Conservation (phyloP, 2,113 vertebrate genomes). For the Sciurus niger region DNA sequence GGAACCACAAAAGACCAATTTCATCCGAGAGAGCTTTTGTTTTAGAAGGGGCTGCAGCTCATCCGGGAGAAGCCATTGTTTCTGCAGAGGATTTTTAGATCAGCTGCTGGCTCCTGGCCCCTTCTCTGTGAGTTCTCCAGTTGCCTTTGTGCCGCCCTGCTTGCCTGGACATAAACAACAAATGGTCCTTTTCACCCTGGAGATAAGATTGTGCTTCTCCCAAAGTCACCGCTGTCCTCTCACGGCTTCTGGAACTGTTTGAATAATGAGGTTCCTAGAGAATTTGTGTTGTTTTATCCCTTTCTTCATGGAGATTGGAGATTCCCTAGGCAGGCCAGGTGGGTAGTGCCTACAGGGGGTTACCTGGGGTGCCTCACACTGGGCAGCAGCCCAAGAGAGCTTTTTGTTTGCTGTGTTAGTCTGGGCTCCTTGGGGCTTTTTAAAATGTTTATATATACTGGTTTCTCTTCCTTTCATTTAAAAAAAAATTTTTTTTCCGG, state of each 20-base stretch:
- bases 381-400: slow-evolving; percentile 80
- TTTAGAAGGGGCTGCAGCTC: slow-evolving; percentile 69
- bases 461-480: slow-evolving; percentile 72
- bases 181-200: slow-evolving; percentile 92
- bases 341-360: slow-evolving; percentile 69
- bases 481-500: slow-evolving; percentile 73
- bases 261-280: slow-evolving; percentile 90
- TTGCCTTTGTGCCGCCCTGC: slow-evolving; percentile 77
- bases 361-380: slow-evolving; percentile 76
- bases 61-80: slow-evolving; percentile 77
- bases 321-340: slow-evolving; percentile 86
- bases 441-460: slow-evolving; percentile 33
- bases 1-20: slow-evolving; percentile 83
- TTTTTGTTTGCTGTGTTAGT: slow-evolving; percentile 69
- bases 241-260: slow-evolving; percentile 86
- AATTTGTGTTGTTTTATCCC: slow-evolving; percentile 87
- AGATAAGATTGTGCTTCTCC: slow-evolving; percentile 92
- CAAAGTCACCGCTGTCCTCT: slow-evolving; percentile 89
- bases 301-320: slow-evolving; percentile 84
- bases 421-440: neutral
- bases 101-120: slow-evolving; percentile 52
- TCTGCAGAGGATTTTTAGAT: slow-evolving; percentile 58
- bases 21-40: slow-evolving; percentile 74
- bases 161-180: slow-evolving; percentile 89
- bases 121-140: slow-evolving; percentile 69